A percentile compares a stretch with the other conserved stretches of the same genome.
Conservation (phyloP, 2,113 vertebrate species). For the Zeus faber region DNA sequence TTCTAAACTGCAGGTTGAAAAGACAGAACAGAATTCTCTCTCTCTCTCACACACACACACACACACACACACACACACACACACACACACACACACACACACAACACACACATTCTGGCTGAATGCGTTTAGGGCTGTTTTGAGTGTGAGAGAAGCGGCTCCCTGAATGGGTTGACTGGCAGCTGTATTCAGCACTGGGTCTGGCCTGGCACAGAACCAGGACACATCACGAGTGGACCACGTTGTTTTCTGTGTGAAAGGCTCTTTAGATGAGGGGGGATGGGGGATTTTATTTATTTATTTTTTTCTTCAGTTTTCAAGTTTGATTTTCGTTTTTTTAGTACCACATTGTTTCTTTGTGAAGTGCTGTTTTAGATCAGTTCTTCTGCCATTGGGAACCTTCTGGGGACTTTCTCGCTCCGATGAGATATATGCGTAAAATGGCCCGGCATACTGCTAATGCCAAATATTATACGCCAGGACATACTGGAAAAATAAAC, state of each 20-base stretch:
- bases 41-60: no score
- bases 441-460: no score
- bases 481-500: no score
- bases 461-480: no score
- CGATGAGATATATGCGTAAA: no score
- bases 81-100: no score
- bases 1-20: neutral
- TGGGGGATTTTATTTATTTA: constrained; percentile 18
- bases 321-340: neutral
- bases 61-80: no score
- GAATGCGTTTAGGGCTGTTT: constrained; percentile 10
- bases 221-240: constrained; percentile 27
- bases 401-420: no score
- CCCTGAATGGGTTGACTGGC: constrained; percentile 56
- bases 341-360: neutral
- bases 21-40: neutral
- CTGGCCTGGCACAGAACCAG: constrained; percentile 45
- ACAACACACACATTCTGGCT: no score
- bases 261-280: constrained; percentile 36
- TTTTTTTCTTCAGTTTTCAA: constrained; percentile 5
- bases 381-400: no score
- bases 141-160: constrained; percentile 29
- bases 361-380: no score
- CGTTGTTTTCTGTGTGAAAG: constrained; percentile 39
- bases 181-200: constrained; percentile 42